phyloP scores from a whole-genome alignment of 1,140 invertebrate genomes.

The Stratiolaelaps scimitus region DNA sequence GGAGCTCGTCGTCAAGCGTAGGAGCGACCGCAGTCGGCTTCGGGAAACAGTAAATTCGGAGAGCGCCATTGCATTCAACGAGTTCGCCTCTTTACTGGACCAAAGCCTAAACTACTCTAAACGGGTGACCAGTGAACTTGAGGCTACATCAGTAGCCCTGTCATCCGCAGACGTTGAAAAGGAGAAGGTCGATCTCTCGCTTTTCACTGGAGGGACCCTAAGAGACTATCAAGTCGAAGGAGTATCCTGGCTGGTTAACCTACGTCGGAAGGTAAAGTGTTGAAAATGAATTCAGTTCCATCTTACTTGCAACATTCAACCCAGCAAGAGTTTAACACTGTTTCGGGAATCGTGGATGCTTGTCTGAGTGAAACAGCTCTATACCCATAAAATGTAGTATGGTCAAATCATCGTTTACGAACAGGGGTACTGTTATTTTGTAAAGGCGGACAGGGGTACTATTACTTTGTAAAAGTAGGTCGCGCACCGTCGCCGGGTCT shows the following conservation, averaged over 20 bases:
- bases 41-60: neutral
- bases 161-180: neutral
- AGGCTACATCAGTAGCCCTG: neutral
- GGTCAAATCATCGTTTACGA: no score
- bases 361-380: no score
- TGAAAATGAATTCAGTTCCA: no score
- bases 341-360: no score
- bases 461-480: no score
- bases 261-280: no score
- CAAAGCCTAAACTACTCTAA: neutral
- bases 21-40: neutral
- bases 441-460: no score
- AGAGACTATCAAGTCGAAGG: neutral
- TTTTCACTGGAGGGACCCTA: neutral
- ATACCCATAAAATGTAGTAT: no score
- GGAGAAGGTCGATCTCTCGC: neutral
- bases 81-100: neutral
- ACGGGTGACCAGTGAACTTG: neutral
- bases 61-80: neutral
- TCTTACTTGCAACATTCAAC: no score
- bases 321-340: no score
- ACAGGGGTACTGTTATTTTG: no score
- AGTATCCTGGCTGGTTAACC: constrained; percentile 3
- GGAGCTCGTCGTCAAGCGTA: neutral
- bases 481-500: no score